Evolutionary conservation across 2,888 invertebrate species (phyloP), one percentile per base, ranked within the genome.

Genomic region (Tenthredo livida): DNA sequence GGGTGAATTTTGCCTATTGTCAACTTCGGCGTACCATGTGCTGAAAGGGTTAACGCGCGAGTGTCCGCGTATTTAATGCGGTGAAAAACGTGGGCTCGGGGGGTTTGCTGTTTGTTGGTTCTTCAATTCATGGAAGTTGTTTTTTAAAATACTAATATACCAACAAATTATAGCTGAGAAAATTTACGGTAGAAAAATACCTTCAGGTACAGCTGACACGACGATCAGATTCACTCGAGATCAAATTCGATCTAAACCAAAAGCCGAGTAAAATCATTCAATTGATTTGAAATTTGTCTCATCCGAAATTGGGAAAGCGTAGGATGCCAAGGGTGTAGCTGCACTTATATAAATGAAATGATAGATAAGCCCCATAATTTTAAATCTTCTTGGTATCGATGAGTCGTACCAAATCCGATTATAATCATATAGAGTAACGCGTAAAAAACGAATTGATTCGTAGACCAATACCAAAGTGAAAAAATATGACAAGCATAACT

Each of bases 21-120:
- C 78, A 67, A 75, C 50, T n/a, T 67, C 50, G 70, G 29, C 67
- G 84, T 33, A 54, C 82, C 89, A 88, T 86, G 87, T 88, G 89
- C 88, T 89, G 89, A 89, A 89, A 89, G 90, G 89, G 88, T 90
- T 90, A 88, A 78, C 78, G 73, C 84, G 84, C 85, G 86, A 85
- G 86, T 87, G 88, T 88, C 85, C 82, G 67, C 83, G 83, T 83
- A 47, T 67, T 84, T 73, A 84, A 84, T 82, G 29, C 82, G 84
- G 84, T 86, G 84, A 85, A 87, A 84, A 87, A 58, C 85, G 85
- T n/a, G 12, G 61, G 40, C 40, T 80, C 33, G 50, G n/a, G 77
- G 54, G 29, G 17, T 33, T n/a, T 54, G 37, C 58, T 61, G 47
- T 77, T 61, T 61, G 80, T 80, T 80, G 61, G 29, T 58, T 80